Evolutionary conservation across 2,797 vertebrate species (phyloP).

Genomic region (Spinibarbus caldwelli): DNA sequence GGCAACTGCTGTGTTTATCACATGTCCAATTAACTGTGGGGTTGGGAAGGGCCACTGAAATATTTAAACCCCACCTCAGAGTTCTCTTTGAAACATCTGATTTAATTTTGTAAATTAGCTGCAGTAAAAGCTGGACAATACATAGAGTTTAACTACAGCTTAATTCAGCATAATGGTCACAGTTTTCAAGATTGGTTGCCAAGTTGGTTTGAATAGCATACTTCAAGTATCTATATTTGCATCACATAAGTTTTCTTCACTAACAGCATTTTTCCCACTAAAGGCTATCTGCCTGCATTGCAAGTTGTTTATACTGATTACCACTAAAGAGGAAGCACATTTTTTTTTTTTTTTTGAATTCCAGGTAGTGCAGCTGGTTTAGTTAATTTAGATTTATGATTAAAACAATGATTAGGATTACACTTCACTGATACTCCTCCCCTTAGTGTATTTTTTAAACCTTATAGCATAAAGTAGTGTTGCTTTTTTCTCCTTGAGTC

Average conservation of each 20-base stretch:
- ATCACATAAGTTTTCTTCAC: neutral
- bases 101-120: neutral
- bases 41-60: slow-evolving; percentile 28
- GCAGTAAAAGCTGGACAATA: neutral
- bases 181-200: neutral
- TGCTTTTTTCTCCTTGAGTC: neutral
- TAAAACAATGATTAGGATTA: neutral
- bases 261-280: neutral
- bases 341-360: neutral
- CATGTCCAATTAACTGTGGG: slow-evolving; percentile 55
- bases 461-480: neutral
- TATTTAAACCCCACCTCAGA: slow-evolving; percentile 25
- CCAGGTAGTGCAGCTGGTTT: neutral
- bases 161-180: neutral
- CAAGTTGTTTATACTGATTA: neutral
- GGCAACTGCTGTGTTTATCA: slow-evolving; percentile 52
- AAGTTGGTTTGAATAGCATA: neutral
- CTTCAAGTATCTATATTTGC: neutral
- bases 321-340: neutral
- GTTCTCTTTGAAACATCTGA: slow-evolving; percentile 29
- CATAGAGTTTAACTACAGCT: neutral
- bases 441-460: neutral
- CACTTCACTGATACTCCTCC: neutral
- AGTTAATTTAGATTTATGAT: neutral
- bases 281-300: neutral